Percentiles rank a stretch among this genome's conserved stretches.
Conservation (phyloP, 2,888 invertebrate species). For the Dioctria rufipes region DNA sequence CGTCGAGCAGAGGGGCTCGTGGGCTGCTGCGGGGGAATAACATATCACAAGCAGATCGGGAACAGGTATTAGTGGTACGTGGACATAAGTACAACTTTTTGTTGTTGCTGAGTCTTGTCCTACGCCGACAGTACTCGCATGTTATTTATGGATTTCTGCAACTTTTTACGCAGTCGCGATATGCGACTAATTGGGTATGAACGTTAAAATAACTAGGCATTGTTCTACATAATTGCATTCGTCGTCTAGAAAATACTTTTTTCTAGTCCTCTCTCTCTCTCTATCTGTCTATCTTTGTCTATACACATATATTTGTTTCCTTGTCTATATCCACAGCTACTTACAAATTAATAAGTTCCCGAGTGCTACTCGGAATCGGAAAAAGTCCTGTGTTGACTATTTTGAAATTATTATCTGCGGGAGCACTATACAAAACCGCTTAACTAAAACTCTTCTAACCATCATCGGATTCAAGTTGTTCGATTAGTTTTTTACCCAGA, state of each 20-base stretch:
- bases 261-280: neutral
- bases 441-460: conserved; percentile 22
- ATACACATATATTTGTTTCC: no score
- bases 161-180: conserved; percentile 71
- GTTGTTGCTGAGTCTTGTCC: conserved; percentile 58
- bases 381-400: neutral
- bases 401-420: conserved; percentile 35
- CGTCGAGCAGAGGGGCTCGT: neutral
- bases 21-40: neutral
- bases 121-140: conserved; percentile 60
- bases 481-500: conserved; percentile 32
- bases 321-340: neutral
- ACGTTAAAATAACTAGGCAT: conserved; percentile 64
- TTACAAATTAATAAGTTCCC: conserved; percentile 56
- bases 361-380: no score
- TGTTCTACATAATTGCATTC: conserved; percentile 70
- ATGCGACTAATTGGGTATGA: conserved; percentile 71
- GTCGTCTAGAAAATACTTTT: conserved; percentile 57
- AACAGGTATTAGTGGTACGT: conserved; percentile 56
- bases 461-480: conserved; percentile 12
- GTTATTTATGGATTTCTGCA: conserved; percentile 71
- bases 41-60: conserved; percentile 44
- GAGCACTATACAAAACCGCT: neutral
- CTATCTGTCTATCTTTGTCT: conserved; percentile 23
- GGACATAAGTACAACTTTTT: conserved; percentile 62